Conservation (phyloP, 2,797 vertebrate species). For the Paguma larvata region DNA sequence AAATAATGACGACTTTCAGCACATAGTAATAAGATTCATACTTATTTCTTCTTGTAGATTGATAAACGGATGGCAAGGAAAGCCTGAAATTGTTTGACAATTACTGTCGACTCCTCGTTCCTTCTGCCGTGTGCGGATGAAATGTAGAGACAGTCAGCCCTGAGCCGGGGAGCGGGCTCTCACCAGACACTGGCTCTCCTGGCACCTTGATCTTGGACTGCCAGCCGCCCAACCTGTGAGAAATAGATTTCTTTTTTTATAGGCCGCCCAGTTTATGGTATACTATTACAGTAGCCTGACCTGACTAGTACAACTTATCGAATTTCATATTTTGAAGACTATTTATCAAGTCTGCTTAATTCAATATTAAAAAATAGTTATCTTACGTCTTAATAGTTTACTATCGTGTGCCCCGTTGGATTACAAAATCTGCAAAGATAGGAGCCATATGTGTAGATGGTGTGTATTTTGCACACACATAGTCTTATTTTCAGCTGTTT, state of each 20-base stretch:
- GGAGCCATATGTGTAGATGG: background rate
- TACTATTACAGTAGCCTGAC: background rate
- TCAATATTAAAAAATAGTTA: background rate
- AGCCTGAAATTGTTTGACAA: background rate
- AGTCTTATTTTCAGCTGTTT: background rate
- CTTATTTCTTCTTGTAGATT: background rate
- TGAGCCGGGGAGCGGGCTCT: background rate
- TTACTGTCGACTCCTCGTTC: background rate
- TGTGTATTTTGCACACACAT: background rate
- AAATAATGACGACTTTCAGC: background rate
- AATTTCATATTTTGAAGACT: background rate
- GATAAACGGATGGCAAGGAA: background rate
- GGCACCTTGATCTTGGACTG: background rate
- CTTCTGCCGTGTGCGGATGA: background rate
- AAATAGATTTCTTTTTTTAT: background rate
- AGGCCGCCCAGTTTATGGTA: background rate
- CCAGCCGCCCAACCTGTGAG: background rate
- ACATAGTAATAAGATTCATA: background rate
- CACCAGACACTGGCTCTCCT: no score
- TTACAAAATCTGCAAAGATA: background rate
- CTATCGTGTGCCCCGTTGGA: background rate
- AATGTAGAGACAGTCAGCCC: no score
- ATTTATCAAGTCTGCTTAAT: background rate
- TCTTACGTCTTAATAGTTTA: background rate
- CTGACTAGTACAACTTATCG: background rate